Base-by-base conservation (phyloP, 2,888 invertebrate species). In the Chelonus formosanus region DNA sequence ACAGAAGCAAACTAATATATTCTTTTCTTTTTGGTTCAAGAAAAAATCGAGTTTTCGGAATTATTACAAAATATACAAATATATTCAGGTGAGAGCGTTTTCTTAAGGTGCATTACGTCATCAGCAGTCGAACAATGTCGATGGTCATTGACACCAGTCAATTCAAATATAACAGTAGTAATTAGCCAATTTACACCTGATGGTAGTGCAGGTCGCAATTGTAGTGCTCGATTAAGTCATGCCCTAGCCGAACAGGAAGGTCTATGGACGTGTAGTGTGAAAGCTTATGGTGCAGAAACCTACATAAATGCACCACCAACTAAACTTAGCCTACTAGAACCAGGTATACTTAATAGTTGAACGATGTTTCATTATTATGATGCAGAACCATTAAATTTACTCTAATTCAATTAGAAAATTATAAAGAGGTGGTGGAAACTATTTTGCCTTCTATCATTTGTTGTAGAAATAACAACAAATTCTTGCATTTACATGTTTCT, bases 51-150 rank as follows among this genome's bases (percentile, higher is more conserved):
- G 10, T 84, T 84, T 73, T 81, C 81, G 7, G 81, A 84, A 69
- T 69, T 84, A n/a, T 83, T 83, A 4, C 76, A 81, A 65, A 80
- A 83, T 69, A 80, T 84, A n/a, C 82, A 83, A 66, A 79, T 84
- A 59, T 77, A 83, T 4, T 76, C 79, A 31, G 84, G 84, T 3
- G 78, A 81, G 3, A 79, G 78, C 40, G 78, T 83, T 4, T 73
- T 78, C 10, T 70, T 84, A n/a, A 80, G 79, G 3, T 84, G 84
- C 71, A 80, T 82, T 20, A 82, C 82, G 1, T 75, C 79, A 6
- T 75, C 76, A 7, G 73, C 78, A 3, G 83, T 83, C 8, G 83
- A 83, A 62, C 81, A 83, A 65, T 84, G 84, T 67, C 78, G 82
- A 56, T 84, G 84, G 84, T 82, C 82, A 8, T 69, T 83, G 43